phyloP scores from a whole-genome alignment of 2,113 vertebrate genomes.

The Cygnus buccinator region DNA sequence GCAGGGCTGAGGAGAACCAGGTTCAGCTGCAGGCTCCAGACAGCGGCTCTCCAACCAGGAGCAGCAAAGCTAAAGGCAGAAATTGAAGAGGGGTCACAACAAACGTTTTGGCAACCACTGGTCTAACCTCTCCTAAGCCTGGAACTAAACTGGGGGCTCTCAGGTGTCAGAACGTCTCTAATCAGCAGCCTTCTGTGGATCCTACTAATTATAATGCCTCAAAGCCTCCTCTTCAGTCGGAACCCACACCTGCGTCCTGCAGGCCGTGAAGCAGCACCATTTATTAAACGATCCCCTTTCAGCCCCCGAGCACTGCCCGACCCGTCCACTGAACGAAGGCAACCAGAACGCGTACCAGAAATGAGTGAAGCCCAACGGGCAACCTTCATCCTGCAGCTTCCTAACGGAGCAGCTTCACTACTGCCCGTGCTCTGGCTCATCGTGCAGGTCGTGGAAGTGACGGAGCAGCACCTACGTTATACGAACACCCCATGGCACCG shows the following conservation, averaged over 20 bases:
- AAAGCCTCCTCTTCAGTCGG: neutral
- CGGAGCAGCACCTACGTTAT: neutral
- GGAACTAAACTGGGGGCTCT: neutral
- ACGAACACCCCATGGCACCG: neutral
- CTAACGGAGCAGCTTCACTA: neutral
- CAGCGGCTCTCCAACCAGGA: neutral
- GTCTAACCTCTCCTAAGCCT: neutral
- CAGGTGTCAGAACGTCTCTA: neutral
- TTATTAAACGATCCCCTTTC: neutral
- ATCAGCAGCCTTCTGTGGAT: neutral
- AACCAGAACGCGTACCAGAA: neutral
- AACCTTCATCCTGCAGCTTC: neutral
- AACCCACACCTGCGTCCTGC: neutral
- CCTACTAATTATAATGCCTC: neutral
- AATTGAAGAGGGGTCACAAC: neutral
- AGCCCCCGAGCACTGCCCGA: neutral
- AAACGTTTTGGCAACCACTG: neutral
- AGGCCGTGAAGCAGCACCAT: accelerated
- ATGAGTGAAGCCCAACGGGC: neutral
- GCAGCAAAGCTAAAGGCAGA: neutral
- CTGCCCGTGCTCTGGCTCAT: neutral
- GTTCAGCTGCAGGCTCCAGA: neutral
- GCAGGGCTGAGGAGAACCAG: accelerated
- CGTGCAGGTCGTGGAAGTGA: neutral
- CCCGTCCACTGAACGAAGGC: neutral